Base-by-base conservation (phyloP, 2,113 vertebrate species). In the Leptocoma aspasia region DNA sequence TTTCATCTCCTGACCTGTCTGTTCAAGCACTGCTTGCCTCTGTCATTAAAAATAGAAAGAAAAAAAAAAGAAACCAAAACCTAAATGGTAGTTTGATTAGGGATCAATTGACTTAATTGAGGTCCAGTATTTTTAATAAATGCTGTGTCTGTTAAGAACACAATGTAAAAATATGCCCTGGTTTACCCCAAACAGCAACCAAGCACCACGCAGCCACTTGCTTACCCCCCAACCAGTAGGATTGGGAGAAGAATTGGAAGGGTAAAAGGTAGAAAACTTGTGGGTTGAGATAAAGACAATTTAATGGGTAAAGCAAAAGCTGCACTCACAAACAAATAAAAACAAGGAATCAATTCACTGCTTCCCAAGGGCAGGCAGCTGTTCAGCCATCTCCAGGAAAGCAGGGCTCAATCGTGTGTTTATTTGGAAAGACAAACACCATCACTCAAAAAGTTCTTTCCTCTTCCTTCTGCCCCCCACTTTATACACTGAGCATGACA, bases 371-470 rank as follows among this genome's bases (percentile, higher is more conserved):
- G 24, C 56, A 83, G 35, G 56, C 41, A 77, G 26, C 41, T 54
- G 31, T 42, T 90, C 56, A 69, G 41, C 27, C 41, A 69, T 54
- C 35, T 53, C 47, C 26, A 77, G 87, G 35, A 76, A 54, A 35
- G 30, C 47, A 61, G 54, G 49, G 35, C 35, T 56, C 2, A 0
- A 42, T 56, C 1, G 0, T 11, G 10, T 41, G 35, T 82, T 69
- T 69, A 56, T 31, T 77, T 90, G 35, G 41, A 45, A 69, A 77
- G 22, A 42, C 26, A 69, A 35, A 61, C 16, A 21, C 1, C 11
- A 56, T 69, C n/a, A 31, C 10, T 69, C 18, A 53, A 54, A 41
- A 69, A 24, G 7, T 24, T 42, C 10, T 18, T 33, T 49, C 30
- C 14, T 47, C 8, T 41, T 82, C 13, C 39, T 76, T 69, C 49